Evolutionary conservation across 2,797 vertebrate species (phyloP).

Genomic region (Arctocebus calabarensis): DNA sequence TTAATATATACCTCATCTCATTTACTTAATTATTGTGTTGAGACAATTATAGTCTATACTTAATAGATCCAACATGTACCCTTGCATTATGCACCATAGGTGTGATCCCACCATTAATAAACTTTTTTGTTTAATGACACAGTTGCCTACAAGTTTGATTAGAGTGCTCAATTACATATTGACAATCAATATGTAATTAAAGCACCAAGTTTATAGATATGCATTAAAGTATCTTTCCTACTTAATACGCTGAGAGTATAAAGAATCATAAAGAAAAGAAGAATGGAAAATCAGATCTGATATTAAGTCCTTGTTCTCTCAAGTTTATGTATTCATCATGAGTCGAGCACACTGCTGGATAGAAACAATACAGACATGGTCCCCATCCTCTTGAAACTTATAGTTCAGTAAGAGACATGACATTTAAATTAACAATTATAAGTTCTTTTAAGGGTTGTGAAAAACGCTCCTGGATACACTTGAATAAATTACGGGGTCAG

Average conservation of each 20-base stretch:
- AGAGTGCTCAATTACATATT: not conserved
- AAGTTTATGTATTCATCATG: not conserved
- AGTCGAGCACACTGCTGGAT: not conserved
- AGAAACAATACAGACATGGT: not conserved
- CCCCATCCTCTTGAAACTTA: not conserved
- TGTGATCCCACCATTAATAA: no score
- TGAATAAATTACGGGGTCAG: not conserved
- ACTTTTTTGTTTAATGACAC: not conserved
- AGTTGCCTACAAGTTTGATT: not conserved
- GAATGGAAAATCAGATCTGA: not conserved
- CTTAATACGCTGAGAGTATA: not conserved
- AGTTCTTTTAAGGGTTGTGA: not conserved
- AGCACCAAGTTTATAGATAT: slow-evolving; percentile 34
- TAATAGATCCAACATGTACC: no score
- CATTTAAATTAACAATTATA: not conserved
- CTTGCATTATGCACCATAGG: no score
- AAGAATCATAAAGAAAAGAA: not conserved
- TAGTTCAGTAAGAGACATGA: not conserved
- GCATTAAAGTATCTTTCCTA: not conserved
- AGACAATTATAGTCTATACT: no score
- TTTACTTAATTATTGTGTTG: no score
- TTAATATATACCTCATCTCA: no score
- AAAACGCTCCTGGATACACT: not conserved
- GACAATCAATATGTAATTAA: not conserved
- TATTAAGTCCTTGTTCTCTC: not conserved